phyloP scores from a whole-genome alignment of 2,888 invertebrate species.

The Pteria penguin region DNA sequence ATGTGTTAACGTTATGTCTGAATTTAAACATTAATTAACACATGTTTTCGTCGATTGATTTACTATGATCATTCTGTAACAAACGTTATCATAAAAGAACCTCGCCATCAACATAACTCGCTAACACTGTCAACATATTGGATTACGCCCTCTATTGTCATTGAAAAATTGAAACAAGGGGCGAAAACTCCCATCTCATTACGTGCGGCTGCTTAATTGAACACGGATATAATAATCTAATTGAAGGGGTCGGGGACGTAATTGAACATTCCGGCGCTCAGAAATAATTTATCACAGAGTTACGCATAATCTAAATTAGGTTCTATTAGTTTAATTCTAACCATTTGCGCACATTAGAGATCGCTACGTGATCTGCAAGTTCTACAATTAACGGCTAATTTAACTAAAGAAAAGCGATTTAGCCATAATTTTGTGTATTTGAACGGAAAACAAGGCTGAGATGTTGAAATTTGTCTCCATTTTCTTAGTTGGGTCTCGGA shows the following conservation, averaged over 20 bases:
- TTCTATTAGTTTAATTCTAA: constrained; percentile 44
- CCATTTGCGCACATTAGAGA: constrained; percentile 36
- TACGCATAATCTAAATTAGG: constrained; percentile 17
- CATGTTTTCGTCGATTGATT: no score
- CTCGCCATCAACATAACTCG: no score
- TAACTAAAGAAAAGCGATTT: constrained; percentile 9
- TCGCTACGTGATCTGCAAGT: background rate
- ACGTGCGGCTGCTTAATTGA: no score
- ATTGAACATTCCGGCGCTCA: background rate
- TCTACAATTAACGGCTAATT: constrained; percentile 19
- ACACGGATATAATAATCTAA: no score
- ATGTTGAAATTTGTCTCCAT: constrained; percentile 14
- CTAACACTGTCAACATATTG: no score
- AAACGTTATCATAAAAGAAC: no score
- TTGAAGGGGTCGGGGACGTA: background rate
- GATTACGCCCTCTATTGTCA: no score
- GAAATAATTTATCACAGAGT: background rate
- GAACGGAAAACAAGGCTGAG: constrained; percentile 21
- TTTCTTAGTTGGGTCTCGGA: background rate
- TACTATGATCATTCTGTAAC: no score
- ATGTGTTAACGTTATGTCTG: no score
- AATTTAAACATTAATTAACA: no score
- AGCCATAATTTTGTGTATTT: constrained; percentile 24
- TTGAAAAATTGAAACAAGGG: no score
- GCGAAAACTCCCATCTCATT: no score